Evolutionary conservation across 2,888 invertebrate genomes (phyloP).

Genomic region (Oligia fasciuncula): DNA sequence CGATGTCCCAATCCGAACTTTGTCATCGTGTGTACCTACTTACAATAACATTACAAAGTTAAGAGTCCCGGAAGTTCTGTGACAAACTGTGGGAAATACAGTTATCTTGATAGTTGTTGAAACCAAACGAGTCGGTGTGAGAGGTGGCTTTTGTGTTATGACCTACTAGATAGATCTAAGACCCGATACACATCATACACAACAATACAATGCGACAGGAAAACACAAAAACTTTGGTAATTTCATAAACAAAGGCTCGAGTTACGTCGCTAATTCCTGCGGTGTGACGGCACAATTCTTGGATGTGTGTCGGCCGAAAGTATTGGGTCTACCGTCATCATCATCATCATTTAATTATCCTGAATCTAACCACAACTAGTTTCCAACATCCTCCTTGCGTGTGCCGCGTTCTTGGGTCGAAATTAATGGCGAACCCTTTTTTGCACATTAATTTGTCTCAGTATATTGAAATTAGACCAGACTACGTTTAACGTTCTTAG

Average conservation of each 20-base stretch:
- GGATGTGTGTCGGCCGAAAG: background rate
- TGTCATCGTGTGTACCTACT: constrained; percentile 44
- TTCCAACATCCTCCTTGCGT: constrained; percentile 1
- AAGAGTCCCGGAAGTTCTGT: constrained; percentile 50
- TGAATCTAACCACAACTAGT: background rate
- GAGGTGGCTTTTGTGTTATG: constrained; percentile 27
- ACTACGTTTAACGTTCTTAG: constrained; percentile 13
- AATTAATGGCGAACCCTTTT: constrained; percentile 34
- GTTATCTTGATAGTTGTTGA: constrained; percentile 47
- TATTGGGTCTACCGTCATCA: constrained; percentile 1
- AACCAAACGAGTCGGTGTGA: constrained; percentile 28
- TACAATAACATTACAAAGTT: constrained; percentile 55
- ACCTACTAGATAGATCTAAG: constrained; percentile 10
- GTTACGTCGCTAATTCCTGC: background rate
- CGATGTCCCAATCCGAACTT: constrained; percentile 55
- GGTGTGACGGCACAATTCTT: background rate
- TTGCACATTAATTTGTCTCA: constrained; percentile 26
- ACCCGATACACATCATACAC: constrained; percentile 4
- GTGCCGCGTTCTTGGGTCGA: constrained; percentile 10
- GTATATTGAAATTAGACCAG: constrained; percentile 27
- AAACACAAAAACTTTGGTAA: constrained; percentile 13
- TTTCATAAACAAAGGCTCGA: constrained; percentile 1
- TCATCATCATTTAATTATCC: constrained; percentile 16
- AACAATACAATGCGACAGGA: background rate
- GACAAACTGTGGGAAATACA: constrained; percentile 40